Percentiles rank a stretch among this genome's conserved stretches.
Conservation (phyloP, 2,113 vertebrate genomes). For the Gracilinanus agilis region DNA sequence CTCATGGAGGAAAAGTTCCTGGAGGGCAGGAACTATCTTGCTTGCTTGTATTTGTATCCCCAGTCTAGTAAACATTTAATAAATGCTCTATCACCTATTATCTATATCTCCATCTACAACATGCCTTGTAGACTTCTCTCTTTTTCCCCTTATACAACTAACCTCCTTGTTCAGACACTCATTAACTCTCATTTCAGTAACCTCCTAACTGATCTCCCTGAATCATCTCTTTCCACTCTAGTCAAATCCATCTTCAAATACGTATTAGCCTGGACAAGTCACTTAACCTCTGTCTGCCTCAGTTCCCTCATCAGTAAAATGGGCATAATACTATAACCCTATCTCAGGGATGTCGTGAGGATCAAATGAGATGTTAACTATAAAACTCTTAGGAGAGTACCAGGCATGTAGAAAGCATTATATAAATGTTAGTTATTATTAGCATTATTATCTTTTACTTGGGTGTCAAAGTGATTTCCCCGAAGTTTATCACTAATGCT, state of each 20-base stretch:
- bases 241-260: not conserved
- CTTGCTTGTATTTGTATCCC: not conserved
- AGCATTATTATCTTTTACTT: not conserved
- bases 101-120: not conserved
- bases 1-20: not conserved
- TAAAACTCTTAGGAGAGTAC: not conserved
- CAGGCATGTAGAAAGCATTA: not conserved
- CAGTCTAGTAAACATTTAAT: not conserved
- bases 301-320: not conserved
- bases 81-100: not conserved
- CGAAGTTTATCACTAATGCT: not conserved
- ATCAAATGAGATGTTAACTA: not conserved
- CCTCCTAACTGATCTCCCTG: not conserved
- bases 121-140: not conserved
- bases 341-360: not conserved
- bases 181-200: not conserved
- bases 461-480: not conserved
- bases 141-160: not conserved
- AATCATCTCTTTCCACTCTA: not conserved
- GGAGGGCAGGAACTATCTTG: not conserved
- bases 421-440: not conserved
- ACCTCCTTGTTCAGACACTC: not conserved
- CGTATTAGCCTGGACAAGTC: not conserved
- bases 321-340: not conserved
- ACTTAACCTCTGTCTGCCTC: not conserved